Conservation (phyloP, 1,140 invertebrate genomes). For the Camponotus pennsylvanicus region DNA sequence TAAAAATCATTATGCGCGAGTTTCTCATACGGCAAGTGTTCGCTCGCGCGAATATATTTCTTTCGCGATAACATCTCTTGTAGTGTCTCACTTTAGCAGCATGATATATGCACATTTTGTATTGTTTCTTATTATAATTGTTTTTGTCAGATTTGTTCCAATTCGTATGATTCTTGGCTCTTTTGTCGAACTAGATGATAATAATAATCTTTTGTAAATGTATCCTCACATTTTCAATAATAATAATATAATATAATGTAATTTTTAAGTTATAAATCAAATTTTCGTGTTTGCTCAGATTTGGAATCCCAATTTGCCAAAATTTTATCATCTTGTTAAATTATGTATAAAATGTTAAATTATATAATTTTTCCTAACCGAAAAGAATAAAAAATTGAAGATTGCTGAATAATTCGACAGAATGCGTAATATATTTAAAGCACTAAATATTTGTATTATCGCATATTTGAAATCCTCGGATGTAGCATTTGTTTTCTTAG, state of each 20-base stretch:
- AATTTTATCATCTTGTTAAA: too few species aligned
- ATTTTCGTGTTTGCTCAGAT: neutral
- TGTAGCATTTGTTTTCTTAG: constrained; percentile 3
- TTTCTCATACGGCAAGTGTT: neutral
- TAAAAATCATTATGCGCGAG: neutral
- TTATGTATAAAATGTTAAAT: neutral
- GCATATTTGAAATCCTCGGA: neutral
- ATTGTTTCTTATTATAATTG: neutral
- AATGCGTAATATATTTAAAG: neutral
- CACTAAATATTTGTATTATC: neutral
- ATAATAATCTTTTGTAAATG: neutral
- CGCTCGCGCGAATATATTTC: too few species aligned
- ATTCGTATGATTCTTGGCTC: neutral
- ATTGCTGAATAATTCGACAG: neutral
- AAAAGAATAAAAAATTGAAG: neutral
- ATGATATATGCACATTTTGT: constrained; percentile 16
- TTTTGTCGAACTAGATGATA: neutral
- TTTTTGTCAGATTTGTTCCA: neutral
- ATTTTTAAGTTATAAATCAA: neutral
- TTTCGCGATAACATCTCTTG: neutral
- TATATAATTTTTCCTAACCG: too few species aligned
- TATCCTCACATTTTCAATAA: neutral
- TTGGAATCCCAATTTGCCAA: neutral
- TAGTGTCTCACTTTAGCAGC: constrained; percentile 7
- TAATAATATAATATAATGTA: neutral